Evolutionary conservation across 1,140 invertebrate genomes (phyloP), one percentile per base, ranked within the genome.

Genomic region (Drosophila chauvacae): DNA sequence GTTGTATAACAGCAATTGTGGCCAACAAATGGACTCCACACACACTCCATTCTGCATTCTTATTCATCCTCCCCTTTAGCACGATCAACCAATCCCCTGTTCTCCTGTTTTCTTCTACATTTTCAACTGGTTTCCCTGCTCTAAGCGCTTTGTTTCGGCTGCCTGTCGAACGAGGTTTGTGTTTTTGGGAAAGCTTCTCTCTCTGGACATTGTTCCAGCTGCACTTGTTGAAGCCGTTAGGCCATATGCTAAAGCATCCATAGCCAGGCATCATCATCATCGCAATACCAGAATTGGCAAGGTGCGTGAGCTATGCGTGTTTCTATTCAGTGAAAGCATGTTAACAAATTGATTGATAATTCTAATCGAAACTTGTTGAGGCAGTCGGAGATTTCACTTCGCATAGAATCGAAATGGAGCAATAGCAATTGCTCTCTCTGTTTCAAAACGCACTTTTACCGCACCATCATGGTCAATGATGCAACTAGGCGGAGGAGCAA

Each of bases 391-490:
- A 80, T 77, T 77, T 77, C 75, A 77, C 75, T 50, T 60, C 57
- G 59, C 39, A 65, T 39, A 62, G 70, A 86, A 78, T 63, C 72
- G 35, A 86, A 81, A 77, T 81, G 28, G 60, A 65, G 57, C 51
- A 53, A 26, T 35, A 55, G 18, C 42, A 61, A 59, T 45, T 60
- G 62, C 55, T 58, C n/a, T 64, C 62, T 64, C 62, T 56, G 50
- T 77, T 73, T 64, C 58, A 50, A 76, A 39, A 86, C 82, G 82
- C 83, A 86, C 83, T 86, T 86, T 87, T 87, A 78, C 77, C 58
- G 51, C 57, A 59, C 60, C 70, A 55, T 39, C 51, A 41, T 44
- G 57, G 53, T 14, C 59, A 66, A 68, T 86, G 75, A 86, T 87
- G 82, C 82, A 86, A 86, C 68, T 45, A 13, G 48, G 44, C 33